These are phyloP conservation scores for Heliconius congener DNA, from an alignment of 1,140 invertebrate genomes.

Conservation along the genomic window DNA sequence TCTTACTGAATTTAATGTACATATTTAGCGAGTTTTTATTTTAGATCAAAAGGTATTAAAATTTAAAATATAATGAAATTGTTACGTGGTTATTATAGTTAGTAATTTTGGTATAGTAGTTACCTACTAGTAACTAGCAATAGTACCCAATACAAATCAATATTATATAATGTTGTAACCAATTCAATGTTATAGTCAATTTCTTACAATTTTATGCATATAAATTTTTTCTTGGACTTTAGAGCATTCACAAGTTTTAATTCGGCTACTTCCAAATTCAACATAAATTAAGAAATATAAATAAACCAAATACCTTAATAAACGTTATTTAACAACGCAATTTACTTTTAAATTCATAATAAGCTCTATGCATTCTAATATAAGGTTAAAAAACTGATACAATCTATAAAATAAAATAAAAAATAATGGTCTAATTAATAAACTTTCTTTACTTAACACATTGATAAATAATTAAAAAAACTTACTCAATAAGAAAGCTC, in stretches of 20 bases:
- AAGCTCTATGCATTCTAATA: background rate
- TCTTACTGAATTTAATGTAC: background rate
- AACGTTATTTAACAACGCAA: background rate
- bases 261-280: no score
- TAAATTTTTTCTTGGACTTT: no score
- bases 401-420: background rate
- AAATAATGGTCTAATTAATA: background rate
- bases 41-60: background rate
- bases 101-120: no score
- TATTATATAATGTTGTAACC: no score
- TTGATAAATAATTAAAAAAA: constrained; percentile 19
- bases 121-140: no score
- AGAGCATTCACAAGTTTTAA: no score
- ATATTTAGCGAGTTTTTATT: background rate
- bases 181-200: no score
- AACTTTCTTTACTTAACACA: constrained; percentile 11
- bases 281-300: no score
- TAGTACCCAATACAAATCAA: no score
- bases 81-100: no score
- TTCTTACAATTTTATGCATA: no score
- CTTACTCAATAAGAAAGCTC: constrained; percentile 8
- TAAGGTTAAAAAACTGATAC: constrained; percentile 14
- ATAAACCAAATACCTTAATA: background rate
- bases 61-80: no score
- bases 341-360: background rate